These are phyloP conservation scores for Dolichotis patagonum DNA, from an alignment of 2,113 vertebrate genomes.

Conservation along the genomic window DNA sequence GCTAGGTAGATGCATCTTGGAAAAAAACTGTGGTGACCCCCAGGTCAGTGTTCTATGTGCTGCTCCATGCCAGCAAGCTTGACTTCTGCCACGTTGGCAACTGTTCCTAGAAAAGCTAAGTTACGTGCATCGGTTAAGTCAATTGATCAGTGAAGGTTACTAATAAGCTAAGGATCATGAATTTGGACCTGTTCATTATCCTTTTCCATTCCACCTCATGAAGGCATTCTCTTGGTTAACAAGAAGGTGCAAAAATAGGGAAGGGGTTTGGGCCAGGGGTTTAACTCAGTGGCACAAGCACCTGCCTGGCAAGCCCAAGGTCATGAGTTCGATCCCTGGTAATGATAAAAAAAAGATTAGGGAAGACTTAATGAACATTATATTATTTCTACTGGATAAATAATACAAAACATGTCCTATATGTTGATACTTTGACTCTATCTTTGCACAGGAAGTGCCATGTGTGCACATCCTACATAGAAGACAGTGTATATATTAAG, in stretches of 20 bases:
- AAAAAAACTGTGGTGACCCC: not conserved
- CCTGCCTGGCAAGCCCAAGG: too few relatives aligned
- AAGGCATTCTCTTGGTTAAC: not conserved
- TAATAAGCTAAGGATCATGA: not conserved
- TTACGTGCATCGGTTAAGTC: not conserved
- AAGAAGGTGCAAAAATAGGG: not conserved
- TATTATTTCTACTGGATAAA: not conserved
- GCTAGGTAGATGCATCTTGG: not conserved
- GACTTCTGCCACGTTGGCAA: not conserved
- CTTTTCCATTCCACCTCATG: not conserved
- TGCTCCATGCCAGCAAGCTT: not conserved
- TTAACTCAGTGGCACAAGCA: too few relatives aligned
- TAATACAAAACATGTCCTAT: not conserved
- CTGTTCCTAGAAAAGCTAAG: not conserved
- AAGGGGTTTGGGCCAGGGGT: not conserved
- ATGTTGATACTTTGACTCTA: not conserved
- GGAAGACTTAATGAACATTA: not conserved
- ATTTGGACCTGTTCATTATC: not conserved
- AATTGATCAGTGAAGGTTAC: not conserved
- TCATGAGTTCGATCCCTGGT: too few relatives aligned
- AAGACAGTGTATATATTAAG: not conserved
- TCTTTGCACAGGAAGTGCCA: not conserved
- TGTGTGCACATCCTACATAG: fast-evolving
- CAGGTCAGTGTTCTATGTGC: not conserved
- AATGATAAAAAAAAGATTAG: not conserved